Conservation (phyloP, 2,113 vertebrate species). For the Octodon degus region DNA sequence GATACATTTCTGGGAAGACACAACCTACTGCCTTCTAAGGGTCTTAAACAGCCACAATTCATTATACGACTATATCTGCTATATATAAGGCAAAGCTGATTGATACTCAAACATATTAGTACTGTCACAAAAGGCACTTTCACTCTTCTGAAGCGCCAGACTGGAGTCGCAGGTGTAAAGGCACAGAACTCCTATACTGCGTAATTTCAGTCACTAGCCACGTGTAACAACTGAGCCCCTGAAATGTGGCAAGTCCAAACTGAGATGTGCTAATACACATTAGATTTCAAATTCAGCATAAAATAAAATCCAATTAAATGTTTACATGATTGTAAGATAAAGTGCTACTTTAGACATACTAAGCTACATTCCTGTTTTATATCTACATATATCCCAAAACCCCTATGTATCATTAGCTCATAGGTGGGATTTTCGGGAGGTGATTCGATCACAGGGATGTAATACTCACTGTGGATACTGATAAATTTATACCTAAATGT, state of each 20-base stretch:
- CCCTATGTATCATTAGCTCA: neutral
- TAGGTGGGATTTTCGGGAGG: neutral
- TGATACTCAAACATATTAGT: slow-evolving; percentile 1
- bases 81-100: slow-evolving; percentile 4
- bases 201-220: neutral
- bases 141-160: neutral
- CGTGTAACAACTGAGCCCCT: neutral
- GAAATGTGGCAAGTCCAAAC: neutral
- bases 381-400: neutral
- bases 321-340: neutral
- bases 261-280: neutral
- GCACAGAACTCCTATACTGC: neutral
- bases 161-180: neutral
- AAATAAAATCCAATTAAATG: slow-evolving; percentile 23
- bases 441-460: too few species aligned
- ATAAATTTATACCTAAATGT: neutral
- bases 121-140: neutral
- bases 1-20: neutral
- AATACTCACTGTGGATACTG: neutral
- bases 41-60: neutral
- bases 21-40: neutral
- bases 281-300: slow-evolving; percentile 29
- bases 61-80: neutral
- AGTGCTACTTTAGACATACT: neutral
- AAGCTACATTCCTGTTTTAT: neutral